A percentile compares a stretch with the other conserved stretches of the same genome.
These are phyloP conservation scores for Drosophila parabipectinata DNA, from an alignment of 1,140 invertebrate species.

Conservation along the genomic window DNA sequence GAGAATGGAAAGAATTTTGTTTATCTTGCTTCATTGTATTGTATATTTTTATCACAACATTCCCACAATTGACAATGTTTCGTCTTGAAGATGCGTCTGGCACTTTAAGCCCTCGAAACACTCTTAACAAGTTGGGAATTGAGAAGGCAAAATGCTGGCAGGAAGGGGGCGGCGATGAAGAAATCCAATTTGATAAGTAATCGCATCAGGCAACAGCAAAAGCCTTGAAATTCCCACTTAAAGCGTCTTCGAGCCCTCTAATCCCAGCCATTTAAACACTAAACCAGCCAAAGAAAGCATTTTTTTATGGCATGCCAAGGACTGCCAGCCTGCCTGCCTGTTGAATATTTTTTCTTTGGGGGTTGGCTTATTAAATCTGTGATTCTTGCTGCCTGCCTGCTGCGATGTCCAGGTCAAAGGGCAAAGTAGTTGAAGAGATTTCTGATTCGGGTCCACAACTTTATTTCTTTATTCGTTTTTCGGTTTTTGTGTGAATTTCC, in stretches of 20 bases:
- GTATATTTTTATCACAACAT: neutral
- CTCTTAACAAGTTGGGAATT: constrained; percentile 1
- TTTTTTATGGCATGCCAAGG: constrained; percentile 22
- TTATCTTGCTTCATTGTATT: neutral
- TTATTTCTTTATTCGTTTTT: neutral
- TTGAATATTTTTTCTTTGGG: constrained; percentile 43
- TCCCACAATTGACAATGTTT: constrained; percentile 3
- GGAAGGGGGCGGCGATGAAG: constrained; percentile 17
- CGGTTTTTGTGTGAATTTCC: constrained; percentile 27
- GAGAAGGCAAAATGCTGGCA: neutral
- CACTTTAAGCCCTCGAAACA: constrained; percentile 32
- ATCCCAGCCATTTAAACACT: constrained; percentile 44
- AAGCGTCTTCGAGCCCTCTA: constrained; percentile 28
- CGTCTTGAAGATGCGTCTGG: constrained; percentile 5
- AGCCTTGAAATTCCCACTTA: constrained; percentile 44
- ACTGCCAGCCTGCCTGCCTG: constrained; percentile 18
- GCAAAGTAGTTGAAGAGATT: constrained; percentile 34
- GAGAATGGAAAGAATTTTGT: neutral
- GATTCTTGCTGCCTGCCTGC: constrained; percentile 32
- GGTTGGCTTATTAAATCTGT: constrained; percentile 60
- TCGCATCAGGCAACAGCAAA: constrained; percentile 45
- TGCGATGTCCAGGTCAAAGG: constrained; percentile 37
- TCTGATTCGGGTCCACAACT: constrained; percentile 29
- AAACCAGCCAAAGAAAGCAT: constrained; percentile 22
- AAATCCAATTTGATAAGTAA: constrained; percentile 55